Evolutionary conservation across 1,140 invertebrate species (phyloP), one percentile per base, ranked within the genome.

Genomic region (Cherax destructor): DNA sequence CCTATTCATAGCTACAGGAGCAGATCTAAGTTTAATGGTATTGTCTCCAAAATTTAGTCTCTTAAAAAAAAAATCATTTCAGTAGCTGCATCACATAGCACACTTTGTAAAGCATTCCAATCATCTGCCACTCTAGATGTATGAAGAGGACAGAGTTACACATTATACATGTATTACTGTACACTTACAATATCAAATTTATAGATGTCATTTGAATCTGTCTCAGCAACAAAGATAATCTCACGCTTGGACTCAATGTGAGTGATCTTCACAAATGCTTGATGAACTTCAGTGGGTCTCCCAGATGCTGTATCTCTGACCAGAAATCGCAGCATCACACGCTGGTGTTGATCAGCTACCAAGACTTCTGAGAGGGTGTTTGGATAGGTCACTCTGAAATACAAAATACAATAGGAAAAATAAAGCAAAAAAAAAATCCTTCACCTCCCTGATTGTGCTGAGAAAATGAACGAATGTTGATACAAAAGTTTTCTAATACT

Each of bases 201-300:
- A 94, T 99, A 99, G n/a, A 96, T 95, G 93, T 97, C 96, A 92
- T 95, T 95, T 79, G 95, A 95, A 94, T 99, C 98, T n/a, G 97
- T 96, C 94, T 99, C 98, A 21, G 98, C 97, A 50, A 99, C 97
- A 94, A 98, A 99, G 93, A 99, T 97, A 56, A 99, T 97, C 95
- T 99, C 98, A 92, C 97, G 96, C 30, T 96, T 95, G 0, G 95
- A 96, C 80, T 96, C 95, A 24, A 95, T 94, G 93, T 97, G 95
- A 3, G 95, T 95, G 41, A 99, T 95, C 41, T 97, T 96, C 6
- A 99, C 96, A 95, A 99, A 99, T 0, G 98, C 97, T 95, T 99
- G 98, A 94, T 99, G 99, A 56, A 98, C 97, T 65, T 96, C 95
- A 91, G 98, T 96, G 0, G 96, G 92, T 94, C 96, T 96, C 78